A percentile compares a stretch with the other conserved stretches of the same genome.
Conservation (phyloP, 2,888 invertebrate genomes). For the Parthenolecanium corni region DNA sequence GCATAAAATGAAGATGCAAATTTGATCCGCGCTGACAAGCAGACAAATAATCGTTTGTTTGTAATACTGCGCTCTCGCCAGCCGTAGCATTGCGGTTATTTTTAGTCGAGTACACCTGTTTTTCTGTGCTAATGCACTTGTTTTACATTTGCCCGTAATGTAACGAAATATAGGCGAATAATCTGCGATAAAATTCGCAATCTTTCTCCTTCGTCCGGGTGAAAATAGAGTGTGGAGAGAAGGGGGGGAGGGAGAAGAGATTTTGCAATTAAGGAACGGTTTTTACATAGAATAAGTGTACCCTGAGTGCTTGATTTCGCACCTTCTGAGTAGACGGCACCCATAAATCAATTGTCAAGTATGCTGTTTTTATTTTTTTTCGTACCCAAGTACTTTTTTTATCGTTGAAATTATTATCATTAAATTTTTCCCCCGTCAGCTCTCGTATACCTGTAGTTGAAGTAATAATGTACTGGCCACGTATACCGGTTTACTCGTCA, state of each 20-base stretch:
- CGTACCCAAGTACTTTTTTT: no score
- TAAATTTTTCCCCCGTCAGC: no score
- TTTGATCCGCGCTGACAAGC: no score
- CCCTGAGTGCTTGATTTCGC: no score
- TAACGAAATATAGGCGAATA: neutral
- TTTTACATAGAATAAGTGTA: neutral
- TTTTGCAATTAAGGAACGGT: neutral
- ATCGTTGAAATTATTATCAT: no score
- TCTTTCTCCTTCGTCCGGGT: neutral
- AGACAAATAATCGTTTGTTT: neutral
- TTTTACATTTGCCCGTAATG: neutral
- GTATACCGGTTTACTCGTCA: no score
- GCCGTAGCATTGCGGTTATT: neutral
- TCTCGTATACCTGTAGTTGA: no score
- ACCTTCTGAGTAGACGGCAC: neutral
- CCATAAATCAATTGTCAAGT: neutral
- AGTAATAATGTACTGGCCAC: no score
- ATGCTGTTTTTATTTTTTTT: neutral
- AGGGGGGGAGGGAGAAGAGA: neutral
- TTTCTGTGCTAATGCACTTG: neutral
- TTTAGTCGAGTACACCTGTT: neutral
- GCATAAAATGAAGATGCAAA: no score
- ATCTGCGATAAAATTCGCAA: neutral
- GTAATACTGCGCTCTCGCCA: neutral
- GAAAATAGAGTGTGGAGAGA: neutral